Percentiles rank a stretch among this genome's conserved stretches.
Conservation (phyloP, 2,888 invertebrate species). For the Syrista parreyssii region DNA sequence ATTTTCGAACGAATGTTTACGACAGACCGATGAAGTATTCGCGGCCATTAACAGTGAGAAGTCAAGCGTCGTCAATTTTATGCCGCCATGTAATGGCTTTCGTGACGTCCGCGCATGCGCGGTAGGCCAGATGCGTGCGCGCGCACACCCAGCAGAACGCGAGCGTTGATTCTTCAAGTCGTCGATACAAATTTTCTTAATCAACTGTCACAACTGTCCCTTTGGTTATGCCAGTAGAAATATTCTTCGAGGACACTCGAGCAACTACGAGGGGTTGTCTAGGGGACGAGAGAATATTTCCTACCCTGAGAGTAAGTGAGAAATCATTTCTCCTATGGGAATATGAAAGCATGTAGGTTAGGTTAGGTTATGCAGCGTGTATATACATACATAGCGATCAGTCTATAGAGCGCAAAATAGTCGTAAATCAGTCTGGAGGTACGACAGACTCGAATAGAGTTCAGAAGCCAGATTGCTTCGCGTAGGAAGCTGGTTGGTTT, state of each 20-base stretch:
- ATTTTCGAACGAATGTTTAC: constrained; percentile 37
- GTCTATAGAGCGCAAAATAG: background rate
- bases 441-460: background rate
- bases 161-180: background rate
- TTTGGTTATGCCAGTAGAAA: background rate
- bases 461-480: constrained; percentile 1
- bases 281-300: background rate
- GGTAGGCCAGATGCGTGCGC: background rate
- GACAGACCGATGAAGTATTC: background rate
- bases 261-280: background rate
- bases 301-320: background rate
- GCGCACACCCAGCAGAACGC: background rate
- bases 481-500: background rate
- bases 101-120: constrained; percentile 2
- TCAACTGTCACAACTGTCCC: background rate
- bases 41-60: constrained; percentile 29
- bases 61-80: constrained; percentile 36
- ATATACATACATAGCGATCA: background rate
- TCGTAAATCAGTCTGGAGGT: background rate
- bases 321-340: background rate
- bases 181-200: background rate
- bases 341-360: background rate
- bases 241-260: background rate
- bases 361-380: background rate
- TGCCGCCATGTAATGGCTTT: constrained; percentile 34